Conservation (phyloP, 2,797 vertebrate species). For the Myripristis murdjan region DNA sequence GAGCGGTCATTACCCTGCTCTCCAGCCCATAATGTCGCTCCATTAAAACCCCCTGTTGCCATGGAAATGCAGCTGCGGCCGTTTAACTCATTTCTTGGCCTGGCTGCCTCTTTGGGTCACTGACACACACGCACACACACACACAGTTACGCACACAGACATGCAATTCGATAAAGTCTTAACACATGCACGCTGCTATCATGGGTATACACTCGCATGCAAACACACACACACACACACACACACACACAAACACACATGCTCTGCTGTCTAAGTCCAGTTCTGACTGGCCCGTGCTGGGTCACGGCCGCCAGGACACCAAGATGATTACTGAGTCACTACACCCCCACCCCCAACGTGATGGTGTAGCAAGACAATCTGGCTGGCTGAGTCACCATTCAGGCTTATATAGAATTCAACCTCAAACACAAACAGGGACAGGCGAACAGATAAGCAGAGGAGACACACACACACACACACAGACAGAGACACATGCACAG, state of each 20-base stretch:
- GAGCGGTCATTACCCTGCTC: constrained; percentile 82
- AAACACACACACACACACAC: constrained; percentile 15
- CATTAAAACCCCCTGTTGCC: constrained; percentile 78
- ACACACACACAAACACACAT: constrained; percentile 36
- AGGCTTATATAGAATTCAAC: constrained; percentile 13
- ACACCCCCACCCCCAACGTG: not conserved
- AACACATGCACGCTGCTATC: constrained; percentile 48
- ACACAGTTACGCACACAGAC: constrained; percentile 15
- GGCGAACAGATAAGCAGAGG: constrained; percentile 32
- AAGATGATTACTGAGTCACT: constrained; percentile 45
- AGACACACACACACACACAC: constrained; percentile 48
- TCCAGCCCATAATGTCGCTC: constrained; percentile 81
- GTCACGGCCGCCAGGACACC: constrained; percentile 47
- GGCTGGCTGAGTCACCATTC: constrained; percentile 40
- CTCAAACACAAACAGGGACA: constrained; percentile 47
- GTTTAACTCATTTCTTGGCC: constrained; percentile 76
- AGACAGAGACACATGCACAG: constrained; percentile 47
- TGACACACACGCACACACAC: constrained; percentile 45
- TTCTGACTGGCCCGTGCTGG: constrained; percentile 33
- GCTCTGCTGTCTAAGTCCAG: constrained; percentile 22
- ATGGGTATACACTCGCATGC: constrained; percentile 32
- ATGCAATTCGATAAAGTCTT: constrained; percentile 62
- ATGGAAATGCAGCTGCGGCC: constrained; percentile 79
- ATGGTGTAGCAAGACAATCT: constrained; percentile 37
- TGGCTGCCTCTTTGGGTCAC: constrained; percentile 69